These are phyloP conservation scores for Drosophila bunnanda DNA, from an alignment of 2,888 invertebrate species.

Conservation along the genomic window DNA sequence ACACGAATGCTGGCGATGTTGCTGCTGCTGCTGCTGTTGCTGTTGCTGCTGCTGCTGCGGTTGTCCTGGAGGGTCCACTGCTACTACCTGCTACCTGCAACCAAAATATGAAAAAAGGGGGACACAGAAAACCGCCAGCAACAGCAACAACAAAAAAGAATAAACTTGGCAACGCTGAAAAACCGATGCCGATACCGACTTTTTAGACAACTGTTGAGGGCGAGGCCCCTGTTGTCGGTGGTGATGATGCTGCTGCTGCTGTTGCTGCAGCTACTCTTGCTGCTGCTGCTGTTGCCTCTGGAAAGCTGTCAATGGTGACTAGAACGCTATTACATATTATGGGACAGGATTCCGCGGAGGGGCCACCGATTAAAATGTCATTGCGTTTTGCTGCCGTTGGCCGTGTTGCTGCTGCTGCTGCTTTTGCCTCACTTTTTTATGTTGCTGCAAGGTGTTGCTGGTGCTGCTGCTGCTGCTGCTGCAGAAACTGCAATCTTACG, in stretches of 20 bases:
- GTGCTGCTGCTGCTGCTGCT: constrained; percentile 5
- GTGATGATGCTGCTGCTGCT: neutral
- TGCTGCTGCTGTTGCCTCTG: constrained; percentile 16
- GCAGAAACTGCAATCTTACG: constrained; percentile 13
- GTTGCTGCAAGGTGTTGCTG: constrained; percentile 25
- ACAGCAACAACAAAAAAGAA: neutral
- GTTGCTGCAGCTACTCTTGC: constrained; percentile 22
- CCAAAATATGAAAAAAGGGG: constrained; percentile 42
- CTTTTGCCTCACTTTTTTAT: constrained; percentile 5
- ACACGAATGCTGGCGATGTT: constrained; percentile 35
- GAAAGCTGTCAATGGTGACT: constrained; percentile 53
- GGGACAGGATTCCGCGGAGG: constrained; percentile 27
- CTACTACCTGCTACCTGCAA: constrained; percentile 28
- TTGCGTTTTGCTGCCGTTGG: constrained; percentile 74
- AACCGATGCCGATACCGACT: constrained; percentile 27
- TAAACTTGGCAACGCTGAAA: constrained; percentile 11
- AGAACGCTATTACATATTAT: constrained; percentile 56
- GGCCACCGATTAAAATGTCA: constrained; percentile 75
- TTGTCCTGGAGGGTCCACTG: constrained; percentile 31
- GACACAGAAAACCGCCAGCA: constrained; percentile 1
- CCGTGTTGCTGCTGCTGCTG: constrained; percentile 39
- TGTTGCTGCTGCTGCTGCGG: constrained; percentile 24
- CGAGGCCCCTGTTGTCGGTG: constrained; percentile 36
- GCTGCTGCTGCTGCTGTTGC: constrained; percentile 14
- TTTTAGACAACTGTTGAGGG: constrained; percentile 57